A percentile compares a stretch with the other conserved stretches of the same genome.
Conservation (phyloP, 2,113 vertebrate genomes). For the Paradoxurus hermaphroditus region DNA sequence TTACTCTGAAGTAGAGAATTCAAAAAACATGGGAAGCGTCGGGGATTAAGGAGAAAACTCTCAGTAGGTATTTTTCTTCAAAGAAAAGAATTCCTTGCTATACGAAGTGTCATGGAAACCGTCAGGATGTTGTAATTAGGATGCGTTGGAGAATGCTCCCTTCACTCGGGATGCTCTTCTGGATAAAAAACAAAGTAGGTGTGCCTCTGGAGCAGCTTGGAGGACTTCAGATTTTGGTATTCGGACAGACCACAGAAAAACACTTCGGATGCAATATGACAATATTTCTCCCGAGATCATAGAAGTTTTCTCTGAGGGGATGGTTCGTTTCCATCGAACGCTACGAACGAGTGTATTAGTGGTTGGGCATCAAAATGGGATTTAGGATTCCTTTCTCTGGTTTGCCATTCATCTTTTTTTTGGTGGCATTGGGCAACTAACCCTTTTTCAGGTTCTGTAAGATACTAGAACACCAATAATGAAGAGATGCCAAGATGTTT, state of each 20-base stretch:
- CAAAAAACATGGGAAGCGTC: slow-evolving; percentile 60
- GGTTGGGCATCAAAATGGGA: neutral
- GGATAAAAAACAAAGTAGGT: slow-evolving; percentile 34
- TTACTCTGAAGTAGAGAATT: slow-evolving; percentile 64
- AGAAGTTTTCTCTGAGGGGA: slow-evolving; percentile 38
- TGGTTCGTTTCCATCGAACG: slow-evolving; percentile 41
- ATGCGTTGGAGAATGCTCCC: neutral
- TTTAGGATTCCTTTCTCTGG: slow-evolving; percentile 5
- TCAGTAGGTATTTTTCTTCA: slow-evolving; percentile 45
- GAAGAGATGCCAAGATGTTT: slow-evolving; percentile 31
- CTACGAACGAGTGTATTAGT: slow-evolving; percentile 17
- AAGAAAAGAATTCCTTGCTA: slow-evolving; percentile 42
- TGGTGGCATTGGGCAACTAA: slow-evolving; percentile 31
- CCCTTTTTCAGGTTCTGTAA: slow-evolving; percentile 37
- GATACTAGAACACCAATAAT: slow-evolving; percentile 32
- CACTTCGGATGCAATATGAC: slow-evolving; percentile 42
- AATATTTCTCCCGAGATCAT: slow-evolving; percentile 43
- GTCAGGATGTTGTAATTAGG: neutral
- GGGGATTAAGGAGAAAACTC: slow-evolving; percentile 57
- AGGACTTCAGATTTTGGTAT: slow-evolving; percentile 10
- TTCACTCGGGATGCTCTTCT: neutral
- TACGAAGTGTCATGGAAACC: neutral
- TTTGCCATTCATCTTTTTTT: neutral
- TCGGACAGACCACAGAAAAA: slow-evolving; percentile 19
- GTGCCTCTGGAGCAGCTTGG: neutral